Evolutionary conservation across 2,113 vertebrate species (phyloP).

Genomic region (Hippotragus niger): DNA sequence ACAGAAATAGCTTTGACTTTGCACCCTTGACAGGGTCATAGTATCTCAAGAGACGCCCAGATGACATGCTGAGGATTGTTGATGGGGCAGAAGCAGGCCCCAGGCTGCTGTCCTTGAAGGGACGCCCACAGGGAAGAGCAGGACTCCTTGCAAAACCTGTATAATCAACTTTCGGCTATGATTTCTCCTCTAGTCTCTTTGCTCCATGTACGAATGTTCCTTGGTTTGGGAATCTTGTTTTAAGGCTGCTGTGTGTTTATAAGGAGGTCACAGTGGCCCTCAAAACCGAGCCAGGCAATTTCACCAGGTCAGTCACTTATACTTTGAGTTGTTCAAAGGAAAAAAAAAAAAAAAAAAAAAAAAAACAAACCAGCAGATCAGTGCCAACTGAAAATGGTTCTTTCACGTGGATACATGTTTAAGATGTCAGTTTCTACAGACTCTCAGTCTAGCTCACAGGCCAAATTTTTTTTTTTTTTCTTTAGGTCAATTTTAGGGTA

Average conservation of each 20-base stretch:
- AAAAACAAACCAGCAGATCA: background rate
- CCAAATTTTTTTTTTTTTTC: conserved; percentile 76
- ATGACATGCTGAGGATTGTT: background rate
- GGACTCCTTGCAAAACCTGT: conserved; percentile 2
- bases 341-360: background rate
- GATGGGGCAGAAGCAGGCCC: background rate
- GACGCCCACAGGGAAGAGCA: background rate
- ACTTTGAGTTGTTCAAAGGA: conserved; percentile 65
- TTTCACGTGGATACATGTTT: conserved; percentile 75
- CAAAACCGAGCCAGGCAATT: conserved; percentile 73
- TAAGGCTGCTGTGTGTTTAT: conserved; percentile 66
- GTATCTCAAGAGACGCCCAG: background rate
- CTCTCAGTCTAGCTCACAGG: conserved; percentile 80
- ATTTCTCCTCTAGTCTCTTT: conserved; percentile 58
- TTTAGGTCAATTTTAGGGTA: conserved; percentile 83
- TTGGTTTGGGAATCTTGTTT: conserved; percentile 66
- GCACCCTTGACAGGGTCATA: background rate
- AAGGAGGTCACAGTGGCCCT: conserved; percentile 67
- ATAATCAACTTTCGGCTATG: conserved; percentile 39
- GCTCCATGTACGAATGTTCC: conserved; percentile 60
- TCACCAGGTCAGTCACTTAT: conserved; percentile 73
- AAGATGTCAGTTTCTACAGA: conserved; percentile 78
- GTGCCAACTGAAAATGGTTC: conserved; percentile 69
- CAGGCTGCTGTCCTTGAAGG: background rate
- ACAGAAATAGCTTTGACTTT: background rate